Evolutionary conservation across 2,888 invertebrate genomes (phyloP).

Genomic region (Phyllotreta cruciferae): DNA sequence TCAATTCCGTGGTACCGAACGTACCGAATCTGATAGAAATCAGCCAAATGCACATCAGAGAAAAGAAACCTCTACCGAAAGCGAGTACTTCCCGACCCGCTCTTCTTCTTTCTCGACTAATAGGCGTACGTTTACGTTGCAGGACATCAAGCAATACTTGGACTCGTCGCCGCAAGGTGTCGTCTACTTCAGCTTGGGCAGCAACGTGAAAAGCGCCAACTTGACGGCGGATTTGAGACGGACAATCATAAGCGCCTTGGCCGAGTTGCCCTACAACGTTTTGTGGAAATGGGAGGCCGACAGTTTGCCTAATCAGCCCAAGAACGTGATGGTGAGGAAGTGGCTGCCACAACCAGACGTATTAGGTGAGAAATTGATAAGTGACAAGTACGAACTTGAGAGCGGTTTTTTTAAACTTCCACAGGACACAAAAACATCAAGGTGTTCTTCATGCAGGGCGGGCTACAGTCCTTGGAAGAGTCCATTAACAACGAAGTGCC

Average conservation of each 20-base stretch:
- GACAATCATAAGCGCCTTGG: conserved; percentile 54
- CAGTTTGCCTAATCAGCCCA: conserved; percentile 48
- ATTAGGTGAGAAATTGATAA: conserved; percentile 41
- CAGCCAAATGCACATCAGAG: conserved; percentile 36
- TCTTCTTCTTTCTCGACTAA: too few relatives aligned
- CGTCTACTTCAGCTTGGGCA: conserved; percentile 59
- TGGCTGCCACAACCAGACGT: conserved; percentile 63
- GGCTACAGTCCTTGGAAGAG: conserved; percentile 51
- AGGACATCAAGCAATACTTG: conserved; percentile 56
- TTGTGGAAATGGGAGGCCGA: conserved; percentile 61
- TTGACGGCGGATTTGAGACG: conserved; percentile 51
- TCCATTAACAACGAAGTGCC: conserved; percentile 48
- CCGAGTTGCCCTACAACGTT: conserved; percentile 57
- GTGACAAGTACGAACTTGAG: too few relatives aligned
- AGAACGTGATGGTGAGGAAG: conserved; percentile 57
- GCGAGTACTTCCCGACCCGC: conserved; percentile 9
- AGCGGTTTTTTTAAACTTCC: too few relatives aligned
- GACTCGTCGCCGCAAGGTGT: conserved; percentile 55
- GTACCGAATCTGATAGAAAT: conserved; percentile 41
- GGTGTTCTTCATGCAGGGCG: conserved; percentile 49
- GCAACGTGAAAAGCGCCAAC: conserved; percentile 55
- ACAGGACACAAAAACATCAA: conserved; percentile 51
- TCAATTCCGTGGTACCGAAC: conserved; percentile 35
- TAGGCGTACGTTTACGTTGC: background rate
- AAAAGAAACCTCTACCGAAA: conserved; percentile 36